Base-by-base conservation (phyloP, 1,140 invertebrate species). In the Ceratosolen fusciceps region DNA sequence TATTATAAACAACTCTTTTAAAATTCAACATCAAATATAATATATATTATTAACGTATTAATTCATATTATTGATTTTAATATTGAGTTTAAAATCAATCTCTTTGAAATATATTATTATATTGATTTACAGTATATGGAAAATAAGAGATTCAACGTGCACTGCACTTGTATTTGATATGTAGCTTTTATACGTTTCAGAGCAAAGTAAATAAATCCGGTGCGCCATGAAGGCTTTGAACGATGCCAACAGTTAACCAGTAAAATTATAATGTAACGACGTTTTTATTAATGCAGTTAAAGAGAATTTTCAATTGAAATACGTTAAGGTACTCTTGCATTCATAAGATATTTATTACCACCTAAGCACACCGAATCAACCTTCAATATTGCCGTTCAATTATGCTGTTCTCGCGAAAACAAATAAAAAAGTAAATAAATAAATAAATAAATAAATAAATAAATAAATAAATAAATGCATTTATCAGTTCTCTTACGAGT, bases 381-480 rank as follows among this genome's bases (percentile, higher is more conserved):
- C 9, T 26, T 62, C 4, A 10, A 21, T 37, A 37, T 24, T 65
- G 29, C 19, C 31, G 7, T n/a, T n/a, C n/a, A n/a, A n/a, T 21
- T 7, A 9, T 47, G 39, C 37, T 70, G 21, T n/a, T 26, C 24
- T 70, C 67, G 39, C 24, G 39, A 16, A n/a, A 19, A 49, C 16
- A 47, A 47, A 47, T 47, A 65, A 37, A 76, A 26, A 37, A 77
- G 19, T 60, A 58, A 58, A 77, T 74, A 74, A 74, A 62, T 74
- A 62, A 74, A 70, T 79, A 70, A 74, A 80, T 80, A 70, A 74
- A 80, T 80, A 74, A 62, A 67, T 54, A 62, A 62, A 74, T 62
- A 24, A 78, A n/a, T 78, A 65, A 80, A 74, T 80, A 74, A 80
- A 74, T 74, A 80, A 80, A 80, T 80, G 47, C 62, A 74, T 72